phyloP scores from a whole-genome alignment of 2,888 invertebrate species.

The Tenthredo livida region DNA sequence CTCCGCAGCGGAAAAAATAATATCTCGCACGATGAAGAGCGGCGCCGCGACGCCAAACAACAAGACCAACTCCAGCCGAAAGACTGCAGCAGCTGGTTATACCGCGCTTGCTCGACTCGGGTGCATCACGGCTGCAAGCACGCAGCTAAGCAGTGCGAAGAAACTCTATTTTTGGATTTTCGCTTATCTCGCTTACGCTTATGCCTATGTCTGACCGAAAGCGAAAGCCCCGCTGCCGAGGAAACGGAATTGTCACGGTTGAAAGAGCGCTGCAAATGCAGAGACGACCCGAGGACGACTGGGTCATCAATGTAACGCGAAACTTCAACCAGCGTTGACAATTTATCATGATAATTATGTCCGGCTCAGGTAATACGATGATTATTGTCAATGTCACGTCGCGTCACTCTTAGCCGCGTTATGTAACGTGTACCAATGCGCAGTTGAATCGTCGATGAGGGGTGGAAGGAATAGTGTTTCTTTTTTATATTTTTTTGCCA shows the following conservation, averaged over 20 bases:
- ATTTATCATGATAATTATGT: conserved; percentile 37
- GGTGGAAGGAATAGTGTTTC: not conserved
- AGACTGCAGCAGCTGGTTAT: conserved; percentile 44
- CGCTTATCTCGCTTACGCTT: conserved; percentile 34
- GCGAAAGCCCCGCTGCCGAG: not conserved
- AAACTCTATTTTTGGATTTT: conserved; percentile 50
- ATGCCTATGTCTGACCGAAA: not conserved
- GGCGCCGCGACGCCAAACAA: conserved; percentile 16
- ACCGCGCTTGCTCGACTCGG: not conserved
- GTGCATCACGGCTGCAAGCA: not conserved
- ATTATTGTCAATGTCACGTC: conserved; percentile 63
- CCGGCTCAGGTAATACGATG: conserved; percentile 63
- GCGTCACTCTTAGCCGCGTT: conserved; percentile 1
- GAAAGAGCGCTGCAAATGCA: not conserved
- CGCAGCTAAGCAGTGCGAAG: conserved; percentile 6
- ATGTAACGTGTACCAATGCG: not conserved
- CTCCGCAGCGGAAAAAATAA: not conserved
- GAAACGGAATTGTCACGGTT: not conserved
- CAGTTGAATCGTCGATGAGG: not conserved
- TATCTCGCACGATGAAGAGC: not conserved
- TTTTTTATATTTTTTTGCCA: not conserved
- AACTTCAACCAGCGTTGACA: conserved; percentile 16
- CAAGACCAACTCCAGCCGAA: conserved; percentile 40
- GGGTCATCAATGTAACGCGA: conserved; percentile 8
- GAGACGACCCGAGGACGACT: conserved; percentile 22